These are phyloP conservation scores for Volucella inanis DNA, from an alignment of 2,888 invertebrate genomes.

Conservation along the genomic window DNA sequence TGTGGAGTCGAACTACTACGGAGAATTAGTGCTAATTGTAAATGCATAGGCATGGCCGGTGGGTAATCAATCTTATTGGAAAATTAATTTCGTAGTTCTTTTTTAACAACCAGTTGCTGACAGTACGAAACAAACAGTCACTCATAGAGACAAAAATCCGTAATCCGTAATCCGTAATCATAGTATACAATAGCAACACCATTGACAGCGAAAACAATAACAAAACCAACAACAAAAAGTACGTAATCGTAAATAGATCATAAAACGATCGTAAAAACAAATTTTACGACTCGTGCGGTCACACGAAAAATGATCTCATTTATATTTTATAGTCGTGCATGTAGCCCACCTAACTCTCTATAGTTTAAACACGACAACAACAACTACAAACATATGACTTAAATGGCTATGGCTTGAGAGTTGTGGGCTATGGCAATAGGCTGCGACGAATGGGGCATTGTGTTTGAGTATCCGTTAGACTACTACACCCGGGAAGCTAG, in stretches of 20 bases:
- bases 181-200: conserved; percentile 37
- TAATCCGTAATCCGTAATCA: conserved; percentile 42
- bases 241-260: conserved; percentile 82
- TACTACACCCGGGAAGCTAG: too few relatives aligned
- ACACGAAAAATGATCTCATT: conserved; percentile 76
- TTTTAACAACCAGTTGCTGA: conserved; percentile 41
- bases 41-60: conserved; percentile 44
- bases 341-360: conserved; percentile 49
- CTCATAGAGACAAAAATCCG: conserved; percentile 30
- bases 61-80: conserved; percentile 58
- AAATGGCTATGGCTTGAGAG: too few relatives aligned
- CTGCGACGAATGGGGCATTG: too few relatives aligned
- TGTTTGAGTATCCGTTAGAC: too few relatives aligned
- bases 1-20: conserved; percentile 3
- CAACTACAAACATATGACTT: too few relatives aligned
- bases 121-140: conserved; percentile 11
- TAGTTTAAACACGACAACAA: too few relatives aligned
- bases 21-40: conserved; percentile 49
- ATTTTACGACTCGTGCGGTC: conserved; percentile 79
- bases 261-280: conserved; percentile 81
- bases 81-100: conserved; percentile 27
- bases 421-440: too few relatives aligned
- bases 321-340: conserved; percentile 70
- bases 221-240: conserved; percentile 76
- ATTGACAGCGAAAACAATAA: conserved; percentile 54